Conservation (phyloP, 2,113 vertebrate species). For the Cygnus atratus region DNA sequence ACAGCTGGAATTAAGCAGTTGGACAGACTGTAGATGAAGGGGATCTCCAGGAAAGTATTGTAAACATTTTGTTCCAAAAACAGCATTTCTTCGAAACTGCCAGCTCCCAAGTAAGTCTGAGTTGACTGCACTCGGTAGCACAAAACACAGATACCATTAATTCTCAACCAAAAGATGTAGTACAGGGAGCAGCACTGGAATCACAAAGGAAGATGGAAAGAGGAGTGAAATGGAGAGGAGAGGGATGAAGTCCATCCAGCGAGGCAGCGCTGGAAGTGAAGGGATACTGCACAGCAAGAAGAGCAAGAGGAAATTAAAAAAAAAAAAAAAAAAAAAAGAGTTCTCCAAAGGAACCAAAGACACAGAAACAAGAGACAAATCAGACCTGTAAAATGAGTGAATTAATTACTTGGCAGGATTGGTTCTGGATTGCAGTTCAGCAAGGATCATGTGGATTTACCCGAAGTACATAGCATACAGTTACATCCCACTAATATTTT, state of each 20-base stretch:
- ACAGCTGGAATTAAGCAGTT: neutral
- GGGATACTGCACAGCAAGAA: neutral
- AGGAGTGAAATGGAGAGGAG: neutral
- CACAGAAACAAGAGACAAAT: neutral
- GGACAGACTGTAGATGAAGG: constrained; percentile 13
- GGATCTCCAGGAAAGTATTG: neutral
- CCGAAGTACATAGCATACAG: neutral
- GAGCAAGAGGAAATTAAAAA: neutral
- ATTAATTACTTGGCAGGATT: neutral
- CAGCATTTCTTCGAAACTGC: neutral
- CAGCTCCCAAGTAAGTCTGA: neutral
- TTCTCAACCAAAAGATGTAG: neutral
- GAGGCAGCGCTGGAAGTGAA: neutral
- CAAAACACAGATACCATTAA: neutral
- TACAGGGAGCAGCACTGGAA: accelerated
- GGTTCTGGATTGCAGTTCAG: neutral
- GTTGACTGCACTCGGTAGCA: neutral
- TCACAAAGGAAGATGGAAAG: neutral
- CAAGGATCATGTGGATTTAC: neutral
- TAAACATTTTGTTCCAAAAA: constrained; percentile 11
- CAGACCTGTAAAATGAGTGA: neutral
- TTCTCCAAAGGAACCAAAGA: neutral
- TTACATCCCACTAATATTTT: neutral
- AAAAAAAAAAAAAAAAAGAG: neutral
- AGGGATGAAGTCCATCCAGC: neutral